A percentile compares a stretch with the other conserved stretches of the same genome.
These are phyloP conservation scores for Epinotia nisella DNA, from an alignment of 2,888 invertebrate species.

Conservation along the genomic window DNA sequence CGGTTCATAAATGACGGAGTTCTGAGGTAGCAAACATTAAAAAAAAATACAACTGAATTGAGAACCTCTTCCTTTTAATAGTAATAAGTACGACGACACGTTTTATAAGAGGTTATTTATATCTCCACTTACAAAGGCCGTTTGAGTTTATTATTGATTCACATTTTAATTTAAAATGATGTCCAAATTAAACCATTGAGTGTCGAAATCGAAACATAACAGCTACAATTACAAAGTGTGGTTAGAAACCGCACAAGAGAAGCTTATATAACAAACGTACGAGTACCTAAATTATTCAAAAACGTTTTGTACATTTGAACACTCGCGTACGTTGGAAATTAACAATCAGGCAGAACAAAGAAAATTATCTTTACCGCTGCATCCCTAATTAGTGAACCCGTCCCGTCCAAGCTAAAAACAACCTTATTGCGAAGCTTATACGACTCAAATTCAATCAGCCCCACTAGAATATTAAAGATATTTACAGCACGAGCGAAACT, in stretches of 20 bases:
- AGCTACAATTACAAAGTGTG: not conserved
- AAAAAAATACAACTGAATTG: too few species aligned
- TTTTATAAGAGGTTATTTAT: too few species aligned
- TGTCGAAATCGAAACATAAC: not conserved
- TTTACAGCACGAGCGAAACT: constrained; percentile 2
- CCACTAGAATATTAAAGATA: not conserved
- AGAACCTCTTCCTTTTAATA: too few species aligned
- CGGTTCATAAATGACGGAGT: too few species aligned
- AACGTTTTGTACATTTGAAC: constrained; percentile 30
- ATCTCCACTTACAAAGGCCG: too few species aligned
- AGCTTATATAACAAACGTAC: not conserved
- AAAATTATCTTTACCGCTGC: constrained; percentile 43
- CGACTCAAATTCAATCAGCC: constrained; percentile 5
- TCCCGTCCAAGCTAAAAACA: not conserved
- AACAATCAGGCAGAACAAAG: constrained; percentile 42
- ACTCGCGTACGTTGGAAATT: constrained; percentile 26
- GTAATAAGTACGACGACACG: too few species aligned
- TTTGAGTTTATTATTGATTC: too few species aligned
- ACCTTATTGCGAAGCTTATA: not conserved
- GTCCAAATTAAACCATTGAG: not conserved
- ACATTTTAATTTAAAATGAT: not conserved
- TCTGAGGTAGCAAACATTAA: too few species aligned
- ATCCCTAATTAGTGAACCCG: constrained; percentile 32
- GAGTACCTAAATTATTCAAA: constrained; percentile 36
- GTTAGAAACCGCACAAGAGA: not conserved